Evolutionary conservation across 2,797 vertebrate species (phyloP).

Genomic region (Poeciliopsis presidionis): DNA sequence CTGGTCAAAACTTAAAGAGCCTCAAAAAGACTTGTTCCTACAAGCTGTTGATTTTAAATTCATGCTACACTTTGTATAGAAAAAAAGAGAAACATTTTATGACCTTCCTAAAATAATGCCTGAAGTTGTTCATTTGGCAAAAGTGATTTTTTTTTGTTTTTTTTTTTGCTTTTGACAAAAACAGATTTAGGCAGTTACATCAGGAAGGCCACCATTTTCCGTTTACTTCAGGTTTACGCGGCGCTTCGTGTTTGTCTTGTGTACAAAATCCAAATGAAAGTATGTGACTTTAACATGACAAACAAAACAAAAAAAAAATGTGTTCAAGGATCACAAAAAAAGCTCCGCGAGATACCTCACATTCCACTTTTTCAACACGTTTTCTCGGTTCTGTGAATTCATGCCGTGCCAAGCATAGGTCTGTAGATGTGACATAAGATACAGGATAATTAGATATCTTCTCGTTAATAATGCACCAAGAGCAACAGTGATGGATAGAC

Average conservation of each 20-base stretch:
- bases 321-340: not conserved
- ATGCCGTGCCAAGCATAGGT: constrained; percentile 19
- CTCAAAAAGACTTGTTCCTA: not conserved
- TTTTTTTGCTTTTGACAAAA: too few relatives aligned
- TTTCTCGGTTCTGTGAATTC: constrained; percentile 17
- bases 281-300: not conserved
- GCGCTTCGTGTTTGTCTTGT: not conserved
- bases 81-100: not conserved
- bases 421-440: constrained; percentile 43
- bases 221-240: not conserved
- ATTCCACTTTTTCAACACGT: not conserved
- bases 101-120: too few relatives aligned
- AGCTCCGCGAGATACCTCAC: not conserved
- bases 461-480: constrained; percentile 60
- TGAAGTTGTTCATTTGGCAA: too few relatives aligned
- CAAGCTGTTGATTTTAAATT: not conserved
- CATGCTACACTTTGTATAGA: not conserved
- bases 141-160: not conserved
- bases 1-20: not conserved
- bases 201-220: not conserved
- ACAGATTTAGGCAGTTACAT: too few relatives aligned
- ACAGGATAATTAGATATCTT: constrained; percentile 56
- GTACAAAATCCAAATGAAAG: not conserved
- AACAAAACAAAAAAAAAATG: not conserved
- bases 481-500: constrained; percentile 52